Base-by-base conservation (phyloP, 2,113 vertebrate species). In the Mormyrus lacerda region DNA sequence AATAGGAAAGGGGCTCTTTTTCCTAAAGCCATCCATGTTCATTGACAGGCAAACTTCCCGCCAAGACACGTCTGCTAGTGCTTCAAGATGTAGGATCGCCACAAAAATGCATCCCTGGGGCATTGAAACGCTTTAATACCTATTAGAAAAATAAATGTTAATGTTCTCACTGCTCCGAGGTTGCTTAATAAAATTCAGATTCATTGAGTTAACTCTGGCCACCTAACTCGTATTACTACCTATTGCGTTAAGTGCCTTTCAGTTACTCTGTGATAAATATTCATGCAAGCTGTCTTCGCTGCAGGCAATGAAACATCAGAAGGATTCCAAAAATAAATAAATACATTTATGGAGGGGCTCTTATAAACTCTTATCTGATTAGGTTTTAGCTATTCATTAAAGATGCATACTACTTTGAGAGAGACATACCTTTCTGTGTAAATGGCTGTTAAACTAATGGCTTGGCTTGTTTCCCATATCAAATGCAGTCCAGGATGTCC, bases 351-450 rank as follows among this genome's bases (percentile, higher is more conserved):
- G 9, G 19, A 51, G 86, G 90, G 35, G 90, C 48, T 89, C 90
- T 93, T 93, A 93, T 42, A 42, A 39, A 79, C 35, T 17, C 73
- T 79, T 39, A 79, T 94, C 92, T 93, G 93, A 94, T 95, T 92
- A 90, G 85, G 91, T 69, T 91, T 90, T 91, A 91, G 92, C 89
- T 90, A 79, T 45, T 83, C 45, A 76, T 86, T 58, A 47, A 87
- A 90, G 31, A 35, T 73, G 42, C 55, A 61, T 82, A 76, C 90
- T 69, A 65, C 85, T 91, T 91, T 94, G 53, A 21, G 89, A 90
- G 83, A 83, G 89, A 65, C 87, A 44, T 91, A 92, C 90, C 85
- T 89, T 90, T 93, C 89, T 90, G 87, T 93, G 92, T 92, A 90
- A 94, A 93, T 90, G 86, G 89, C 89, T 93, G 48, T 93, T 93